Base-by-base conservation (phyloP, 2,888 invertebrate genomes). In the Meta bourneti region DNA sequence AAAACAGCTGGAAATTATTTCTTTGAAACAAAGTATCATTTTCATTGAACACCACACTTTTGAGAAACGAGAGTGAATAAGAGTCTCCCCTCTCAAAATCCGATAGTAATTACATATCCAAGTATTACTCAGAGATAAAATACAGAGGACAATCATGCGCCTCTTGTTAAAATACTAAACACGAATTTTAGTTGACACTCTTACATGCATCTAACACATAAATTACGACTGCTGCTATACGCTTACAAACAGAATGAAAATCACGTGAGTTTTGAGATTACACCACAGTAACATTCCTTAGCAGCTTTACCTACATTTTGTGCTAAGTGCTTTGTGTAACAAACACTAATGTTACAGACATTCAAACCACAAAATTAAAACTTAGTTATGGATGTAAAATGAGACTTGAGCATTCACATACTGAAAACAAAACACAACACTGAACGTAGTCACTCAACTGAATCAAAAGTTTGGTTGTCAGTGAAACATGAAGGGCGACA, bases 201-300 rank as follows among this genome's bases (percentile, higher is more conserved):
- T 86, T 70, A 86, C 91, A 91, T 87, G 87, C 91, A 91, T 91
- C 91, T 91, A 91, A 87, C 83, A 91, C 74, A 91, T 86, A 87
- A 82, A 91, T 82, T 69, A 89, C 71, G 74, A 86, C 90, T 90
- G 90, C 80, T 77, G 86, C 91, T 91, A 91, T 75, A 83, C 78
- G 87, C 87, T 79, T 87, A 91, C 82, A 79, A 86, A 91, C 79
- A 61, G 70, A 86, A 83, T 82, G 54, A 72, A 54, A 83, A 87
- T 72, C 87, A 86, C 81, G 61, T 80, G 74, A 79, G 84, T 85
- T 90, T 85, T 85, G 84, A 80, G 86, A 81, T 74, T 48, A 86
- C 86, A 86, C 80, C 81, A 90, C 90, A 86, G 20, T 81, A 77
- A 86, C 75, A 77, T 61, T 86, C 74, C n/a, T 86, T 74, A 72